phyloP scores from a whole-genome alignment of 2,888 invertebrate species.

The Dynastes maya region DNA sequence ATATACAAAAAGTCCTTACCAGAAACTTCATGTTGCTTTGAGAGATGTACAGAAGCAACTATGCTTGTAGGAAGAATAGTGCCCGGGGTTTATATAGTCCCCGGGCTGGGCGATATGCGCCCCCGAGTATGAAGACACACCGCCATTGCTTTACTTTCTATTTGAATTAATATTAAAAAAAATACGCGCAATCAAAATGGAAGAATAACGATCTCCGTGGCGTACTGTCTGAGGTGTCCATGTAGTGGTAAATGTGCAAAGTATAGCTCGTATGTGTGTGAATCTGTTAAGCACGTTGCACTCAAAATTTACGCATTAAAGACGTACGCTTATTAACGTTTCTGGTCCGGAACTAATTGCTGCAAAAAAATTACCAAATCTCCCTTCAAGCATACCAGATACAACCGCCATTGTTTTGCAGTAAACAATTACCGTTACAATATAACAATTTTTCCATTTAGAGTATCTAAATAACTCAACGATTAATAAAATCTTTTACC shows the following conservation, averaged over 20 bases:
- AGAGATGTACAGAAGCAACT: conserved; percentile 55
- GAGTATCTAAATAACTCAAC: background rate
- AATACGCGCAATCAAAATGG: conserved; percentile 4
- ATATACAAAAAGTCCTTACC: conserved; percentile 40
- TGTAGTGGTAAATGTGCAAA: background rate
- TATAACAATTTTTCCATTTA: background rate
- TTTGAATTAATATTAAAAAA: conserved; percentile 47
- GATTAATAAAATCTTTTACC: background rate
- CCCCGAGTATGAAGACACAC: conserved; percentile 51
- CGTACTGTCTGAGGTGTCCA: background rate
- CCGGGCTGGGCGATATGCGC: conserved; percentile 45
- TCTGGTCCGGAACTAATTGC: conserved; percentile 41
- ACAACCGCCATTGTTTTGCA: background rate
- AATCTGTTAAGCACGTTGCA: background rate
- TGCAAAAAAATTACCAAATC: conserved; percentile 12
- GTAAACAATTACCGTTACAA: background rate
- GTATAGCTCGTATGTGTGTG: background rate
- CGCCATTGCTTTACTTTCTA: conserved; percentile 48
- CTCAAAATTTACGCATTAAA: conserved; percentile 50
- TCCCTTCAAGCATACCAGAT: background rate
- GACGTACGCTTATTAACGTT: background rate
- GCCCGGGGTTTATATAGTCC: conserved; percentile 48
- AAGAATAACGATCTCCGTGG: conserved; percentile 16
- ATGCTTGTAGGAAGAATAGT: conserved; percentile 38
- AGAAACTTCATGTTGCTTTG: conserved; percentile 54